Conservation (phyloP, 2,888 invertebrate genomes). For the Andrena bucephala region DNA sequence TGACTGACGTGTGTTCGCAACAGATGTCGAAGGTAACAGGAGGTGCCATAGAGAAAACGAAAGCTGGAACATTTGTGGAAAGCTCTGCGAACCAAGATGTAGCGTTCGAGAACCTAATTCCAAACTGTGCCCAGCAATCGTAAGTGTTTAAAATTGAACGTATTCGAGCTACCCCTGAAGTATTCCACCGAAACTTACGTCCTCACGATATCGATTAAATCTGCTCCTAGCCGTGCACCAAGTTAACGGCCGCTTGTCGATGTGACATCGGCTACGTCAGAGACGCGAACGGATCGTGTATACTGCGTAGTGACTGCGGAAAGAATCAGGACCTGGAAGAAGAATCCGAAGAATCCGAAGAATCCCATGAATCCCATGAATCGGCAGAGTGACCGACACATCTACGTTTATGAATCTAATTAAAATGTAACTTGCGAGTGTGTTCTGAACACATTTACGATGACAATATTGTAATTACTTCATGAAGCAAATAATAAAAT, state of each 20-base stretch:
- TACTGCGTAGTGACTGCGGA: background rate
- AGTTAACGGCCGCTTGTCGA: background rate
- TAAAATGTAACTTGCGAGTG: too few relatives aligned
- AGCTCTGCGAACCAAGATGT: background rate
- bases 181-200: background rate
- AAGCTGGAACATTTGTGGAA: background rate
- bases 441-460: too few relatives aligned
- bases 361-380: too few relatives aligned
- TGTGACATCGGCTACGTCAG: background rate
- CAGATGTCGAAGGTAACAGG: too few relatives aligned
- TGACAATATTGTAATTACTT: too few relatives aligned
- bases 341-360: too few relatives aligned
- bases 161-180: background rate
- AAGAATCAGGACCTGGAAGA: background rate
- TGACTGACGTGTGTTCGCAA: background rate
- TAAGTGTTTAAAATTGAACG: background rate
- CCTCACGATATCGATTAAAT: background rate
- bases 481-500: too few relatives aligned
- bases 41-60: background rate
- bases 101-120: background rate
- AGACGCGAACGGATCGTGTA: background rate
- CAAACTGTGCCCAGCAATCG: background rate
- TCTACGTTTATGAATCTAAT: too few relatives aligned
- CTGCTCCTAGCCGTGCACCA: background rate
- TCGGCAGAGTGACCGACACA: too few relatives aligned